Evolutionary conservation across 2,888 invertebrate species (phyloP), one percentile per base, ranked within the genome.

Genomic region (Tipula lateralis): DNA sequence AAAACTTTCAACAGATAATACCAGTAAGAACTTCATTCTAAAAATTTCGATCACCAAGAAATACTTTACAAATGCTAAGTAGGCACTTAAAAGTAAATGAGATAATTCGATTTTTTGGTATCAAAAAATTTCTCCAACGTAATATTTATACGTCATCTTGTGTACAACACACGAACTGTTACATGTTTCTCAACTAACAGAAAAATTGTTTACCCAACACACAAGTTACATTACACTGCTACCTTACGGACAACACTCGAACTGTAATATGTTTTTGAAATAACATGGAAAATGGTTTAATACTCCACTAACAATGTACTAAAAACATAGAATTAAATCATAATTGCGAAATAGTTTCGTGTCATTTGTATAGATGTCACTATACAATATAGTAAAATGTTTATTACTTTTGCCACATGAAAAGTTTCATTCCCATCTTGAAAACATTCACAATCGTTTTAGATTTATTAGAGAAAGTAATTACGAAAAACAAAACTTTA

Each of bases 401-500:
- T 66, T 66, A 13, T 24, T 12, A 1, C 66, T n/a, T 39, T 39
- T 39, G 24, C 66, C 13, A n/a, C 16, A 16, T 16, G 16, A n/a
- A 44, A 16, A 39, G 16, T 39, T 39, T 39, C 13, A 39, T n/a
- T n/a, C n/a, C 39, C 16, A 50, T 50, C 19, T 50, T 24, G 9
- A 66, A 50, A 12, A 16, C 5, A 36, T 16, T 19, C 16, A 24
- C 66, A 12, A 9, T 9, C 66, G 66, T 7, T 24, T 24, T 1
- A 66, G 9, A 66, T 66, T 66, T 66, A 66, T 66, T 66, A 9
- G 66, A 66, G 66, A 66, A 66, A 66, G 66, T 66, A 66, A 66
- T 24, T n/a, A 50, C 4, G 16, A 7, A 50, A 50, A 50, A 50
- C 0, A 50, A n/a, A 50, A 36, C 12, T 12, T 9, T 34, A 34